A percentile compares a stretch with the other conserved stretches of the same genome.
phyloP scores from a whole-genome alignment of 2,113 vertebrate species.

The Laterallus jamaicensis region DNA sequence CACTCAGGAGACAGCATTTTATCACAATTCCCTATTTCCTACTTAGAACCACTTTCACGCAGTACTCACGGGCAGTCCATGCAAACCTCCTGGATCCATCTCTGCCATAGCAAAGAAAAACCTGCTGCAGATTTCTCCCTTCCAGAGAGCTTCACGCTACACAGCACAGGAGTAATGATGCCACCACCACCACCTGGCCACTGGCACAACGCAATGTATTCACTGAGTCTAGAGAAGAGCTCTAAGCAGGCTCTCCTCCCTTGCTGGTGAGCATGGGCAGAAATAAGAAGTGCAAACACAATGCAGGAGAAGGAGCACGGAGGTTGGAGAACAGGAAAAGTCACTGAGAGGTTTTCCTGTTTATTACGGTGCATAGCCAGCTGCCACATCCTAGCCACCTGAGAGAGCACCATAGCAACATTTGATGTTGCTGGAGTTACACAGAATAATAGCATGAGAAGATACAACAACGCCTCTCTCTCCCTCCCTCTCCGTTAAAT shows the following conservation, averaged over 20 bases:
- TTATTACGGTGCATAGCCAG: constrained; percentile 57
- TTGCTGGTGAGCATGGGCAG: not conserved
- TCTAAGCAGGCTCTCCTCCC: not conserved
- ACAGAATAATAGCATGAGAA: not conserved
- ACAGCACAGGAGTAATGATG: not conserved
- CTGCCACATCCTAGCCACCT: constrained; percentile 69
- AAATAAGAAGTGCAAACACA: not conserved
- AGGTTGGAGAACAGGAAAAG: not conserved
- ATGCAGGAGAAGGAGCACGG: not conserved
- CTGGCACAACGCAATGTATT: not conserved
- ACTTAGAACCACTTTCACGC: not conserved
- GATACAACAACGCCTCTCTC: not conserved
- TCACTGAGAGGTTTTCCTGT: constrained; percentile 55
- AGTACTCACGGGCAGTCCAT: constrained; percentile 74
- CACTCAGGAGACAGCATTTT: not conserved
- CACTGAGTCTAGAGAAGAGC: not conserved
- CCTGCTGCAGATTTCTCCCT: not conserved
- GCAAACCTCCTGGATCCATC: constrained; percentile 77
- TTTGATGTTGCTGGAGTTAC: constrained; percentile 48
- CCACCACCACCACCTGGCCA: constrained; percentile 15
- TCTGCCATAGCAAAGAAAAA: constrained; percentile 6
- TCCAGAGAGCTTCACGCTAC: not conserved
- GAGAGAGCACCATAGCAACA: constrained; percentile 81
- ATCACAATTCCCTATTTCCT: not conserved
- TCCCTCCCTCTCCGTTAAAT: not conserved